phyloP scores from a whole-genome alignment of 2,888 invertebrate genomes.

The Unio delphinus region DNA sequence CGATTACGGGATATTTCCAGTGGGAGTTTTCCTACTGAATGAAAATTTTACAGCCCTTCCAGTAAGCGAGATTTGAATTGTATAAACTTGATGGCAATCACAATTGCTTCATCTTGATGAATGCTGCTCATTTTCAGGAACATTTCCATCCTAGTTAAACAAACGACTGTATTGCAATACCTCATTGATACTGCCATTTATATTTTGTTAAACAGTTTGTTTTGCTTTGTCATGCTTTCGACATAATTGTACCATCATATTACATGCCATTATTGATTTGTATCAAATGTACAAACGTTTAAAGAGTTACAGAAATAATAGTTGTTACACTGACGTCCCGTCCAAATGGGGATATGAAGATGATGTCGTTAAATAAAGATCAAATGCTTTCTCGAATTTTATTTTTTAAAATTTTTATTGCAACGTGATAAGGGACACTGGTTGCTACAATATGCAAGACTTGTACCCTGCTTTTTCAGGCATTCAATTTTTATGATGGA shows the following conservation, averaged over 20 bases:
- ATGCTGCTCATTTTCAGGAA: neutral
- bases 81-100: neutral
- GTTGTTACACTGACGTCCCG: too few relatives aligned
- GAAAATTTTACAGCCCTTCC: slow-evolving; percentile 79
- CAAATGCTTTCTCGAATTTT: neutral
- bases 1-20: slow-evolving; percentile 82
- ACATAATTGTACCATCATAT: too few relatives aligned
- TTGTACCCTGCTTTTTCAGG: slow-evolving; percentile 75
- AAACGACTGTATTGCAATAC: too few relatives aligned
- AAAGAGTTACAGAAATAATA: too few relatives aligned
- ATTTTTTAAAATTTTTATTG: neutral
- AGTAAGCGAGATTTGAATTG: slow-evolving; percentile 76
- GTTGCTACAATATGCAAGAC: neutral
- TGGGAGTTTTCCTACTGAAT: slow-evolving; percentile 79
- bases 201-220: too few relatives aligned
- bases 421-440: too few relatives aligned
- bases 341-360: too few relatives aligned
- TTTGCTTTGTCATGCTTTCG: too few relatives aligned
- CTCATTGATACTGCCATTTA: too few relatives aligned
- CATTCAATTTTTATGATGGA: slow-evolving; percentile 79
- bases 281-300: too few relatives aligned
- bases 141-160: neutral
- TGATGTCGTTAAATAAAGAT: neutral
- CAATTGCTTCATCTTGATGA: neutral
- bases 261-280: too few relatives aligned